Evolutionary conservation across 2,797 vertebrate genomes (phyloP), one percentile per base, ranked within the genome.

Genomic region (Aselliscus stoliczkanus): DNA sequence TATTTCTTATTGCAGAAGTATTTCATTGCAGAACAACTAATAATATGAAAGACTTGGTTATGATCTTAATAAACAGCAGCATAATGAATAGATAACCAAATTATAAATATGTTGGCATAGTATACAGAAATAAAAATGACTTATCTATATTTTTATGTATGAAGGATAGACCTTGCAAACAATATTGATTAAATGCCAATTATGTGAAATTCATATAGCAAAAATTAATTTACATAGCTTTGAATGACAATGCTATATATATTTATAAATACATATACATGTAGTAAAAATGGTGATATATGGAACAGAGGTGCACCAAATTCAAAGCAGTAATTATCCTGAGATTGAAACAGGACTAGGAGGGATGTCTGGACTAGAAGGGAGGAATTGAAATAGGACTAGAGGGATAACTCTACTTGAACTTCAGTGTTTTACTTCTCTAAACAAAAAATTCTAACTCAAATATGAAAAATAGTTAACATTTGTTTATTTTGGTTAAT

Each of bases 61-160:
- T 0, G 14, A 44, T 81, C 4, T 82, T 77, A 82, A 70, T 86
- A 69, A 83, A 60, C 3, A 76, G 62, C 9, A 75, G 15, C 18
- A 58, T 25, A 70, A 85, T 13, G 37, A 60, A 93, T 18, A 92
- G 31, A 34, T 47, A 70, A 89, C 17, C 37, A 84, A 82, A 76
- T 93, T 60, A 86, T 62, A 70, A 77, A 44, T 34, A 27, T 18
- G 2, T 62, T 93, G 64, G 21, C 27, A 69, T 62, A 69, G 58
- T 50, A 42, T 20, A 58, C 17, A 84, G 42, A 6, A 91, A 37
- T 81, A 82, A 93, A 73, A 90, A 67, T 69, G 21, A 29, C 88
- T 94, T 83, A 83, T 37, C 27, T 83, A 23, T 81, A 81, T 56
- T 95, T 95, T 95, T 91, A 80, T 83, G 42, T 56, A 50, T 54